Conservation (phyloP, 2,113 vertebrate genomes). For the Archilochus colubris region DNA sequence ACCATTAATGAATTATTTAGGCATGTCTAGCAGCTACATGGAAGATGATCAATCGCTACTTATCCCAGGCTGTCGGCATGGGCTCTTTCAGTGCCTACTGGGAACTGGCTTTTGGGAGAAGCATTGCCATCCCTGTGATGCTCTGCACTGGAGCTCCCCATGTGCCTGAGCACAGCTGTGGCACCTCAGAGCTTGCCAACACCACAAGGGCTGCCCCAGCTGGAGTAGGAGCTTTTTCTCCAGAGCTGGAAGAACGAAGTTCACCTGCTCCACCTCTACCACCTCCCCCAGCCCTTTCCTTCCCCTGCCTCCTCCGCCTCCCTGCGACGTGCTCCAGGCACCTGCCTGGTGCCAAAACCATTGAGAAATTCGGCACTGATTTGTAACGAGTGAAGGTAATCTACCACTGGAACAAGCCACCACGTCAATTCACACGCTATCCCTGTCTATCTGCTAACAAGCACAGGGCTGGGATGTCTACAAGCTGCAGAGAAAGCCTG, state of each 20-base stretch:
- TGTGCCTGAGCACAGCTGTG: neutral
- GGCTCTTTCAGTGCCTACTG: neutral
- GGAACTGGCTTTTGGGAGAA: neutral
- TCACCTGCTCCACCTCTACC: neutral
- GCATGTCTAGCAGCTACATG: slow-evolving; percentile 1
- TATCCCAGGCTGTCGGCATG: accelerated
- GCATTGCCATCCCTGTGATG: accelerated
- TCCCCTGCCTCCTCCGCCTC: neutral
- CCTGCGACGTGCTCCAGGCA: slow-evolving; percentile 42
- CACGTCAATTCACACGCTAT: neutral
- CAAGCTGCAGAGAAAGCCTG: neutral
- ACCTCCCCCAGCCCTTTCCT: neutral
- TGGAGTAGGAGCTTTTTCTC: neutral
- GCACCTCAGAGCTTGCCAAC: neutral
- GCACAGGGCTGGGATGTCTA: neutral
- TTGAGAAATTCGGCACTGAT: slow-evolving; percentile 23
- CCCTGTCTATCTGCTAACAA: slow-evolving; percentile 1
- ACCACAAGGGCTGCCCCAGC: neutral
- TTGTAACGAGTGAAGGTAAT: slow-evolving; percentile 22
- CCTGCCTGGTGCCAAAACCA: slow-evolving; percentile 48
- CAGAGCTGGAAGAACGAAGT: neutral
- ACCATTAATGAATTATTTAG: slow-evolving; percentile 62
- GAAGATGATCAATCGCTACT: neutral
- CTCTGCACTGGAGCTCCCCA: accelerated
- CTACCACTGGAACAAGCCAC: neutral